Percentiles rank a stretch among this genome's conserved stretches.
phyloP scores from a whole-genome alignment of 2,113 vertebrate species.

The Terrapene triunguis region DNA sequence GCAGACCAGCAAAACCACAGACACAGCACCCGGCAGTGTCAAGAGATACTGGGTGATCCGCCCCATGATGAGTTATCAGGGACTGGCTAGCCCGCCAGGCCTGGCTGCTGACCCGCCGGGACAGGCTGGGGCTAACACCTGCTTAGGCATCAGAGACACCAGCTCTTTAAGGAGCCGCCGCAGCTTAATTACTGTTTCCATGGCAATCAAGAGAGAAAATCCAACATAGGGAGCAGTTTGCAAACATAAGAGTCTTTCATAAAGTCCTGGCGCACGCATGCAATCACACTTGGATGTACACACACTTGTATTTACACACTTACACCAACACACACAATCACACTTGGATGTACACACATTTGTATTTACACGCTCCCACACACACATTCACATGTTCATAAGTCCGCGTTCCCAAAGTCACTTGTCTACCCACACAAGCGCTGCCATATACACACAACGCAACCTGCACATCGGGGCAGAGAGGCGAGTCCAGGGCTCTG shows the following conservation, averaged over 20 bases:
- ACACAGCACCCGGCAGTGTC: slow-evolving; percentile 1
- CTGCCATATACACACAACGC: not conserved
- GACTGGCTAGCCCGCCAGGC: not conserved
- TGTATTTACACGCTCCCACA: accelerated
- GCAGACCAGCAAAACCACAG: slow-evolving; percentile 22
- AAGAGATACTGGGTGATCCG: not conserved
- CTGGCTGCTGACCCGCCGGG: not conserved
- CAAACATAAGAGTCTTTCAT: slow-evolving; percentile 13
- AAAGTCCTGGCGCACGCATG: accelerated
- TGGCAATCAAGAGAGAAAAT: slow-evolving; percentile 54
- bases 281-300: accelerated
- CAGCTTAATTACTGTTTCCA: slow-evolving; percentile 71
- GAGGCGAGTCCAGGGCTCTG: not conserved
- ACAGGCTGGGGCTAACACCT: not conserved
- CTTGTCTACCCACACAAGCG: not conserved
- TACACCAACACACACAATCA: not conserved
- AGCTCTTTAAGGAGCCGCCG: not conserved
- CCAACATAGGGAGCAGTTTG: slow-evolving; percentile 47
- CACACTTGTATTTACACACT: accelerated
- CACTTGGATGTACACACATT: no score
- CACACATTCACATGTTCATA: accelerated
- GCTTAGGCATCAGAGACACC: not conserved
- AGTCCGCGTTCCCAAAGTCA: accelerated
- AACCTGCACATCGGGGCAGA: not conserved
- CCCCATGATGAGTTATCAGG: not conserved